Evolutionary conservation across 37 sponge, comb jelly and placozoan genomes (phyloP).

Genomic region (Haliclona indistincta): DNA sequence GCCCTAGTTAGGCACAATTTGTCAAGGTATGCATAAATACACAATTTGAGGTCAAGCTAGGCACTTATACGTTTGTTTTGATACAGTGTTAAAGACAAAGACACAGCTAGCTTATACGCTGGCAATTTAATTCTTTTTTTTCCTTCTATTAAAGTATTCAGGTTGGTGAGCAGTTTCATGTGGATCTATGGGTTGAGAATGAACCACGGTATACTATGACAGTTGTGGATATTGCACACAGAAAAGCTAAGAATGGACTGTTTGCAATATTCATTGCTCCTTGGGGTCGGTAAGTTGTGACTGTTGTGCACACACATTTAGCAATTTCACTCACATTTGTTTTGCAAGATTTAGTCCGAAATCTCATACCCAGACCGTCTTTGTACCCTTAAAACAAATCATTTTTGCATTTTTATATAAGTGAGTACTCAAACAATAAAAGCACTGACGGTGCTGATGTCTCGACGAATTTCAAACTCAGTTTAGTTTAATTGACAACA

Average conservation of each 20-base stretch:
- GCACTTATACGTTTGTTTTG: not conserved
- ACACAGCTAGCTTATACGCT: too few relatives aligned
- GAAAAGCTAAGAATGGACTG: slow-evolving; percentile 51
- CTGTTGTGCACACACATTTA: not conserved
- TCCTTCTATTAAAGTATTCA: slow-evolving; percentile 37
- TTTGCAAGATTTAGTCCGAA: too few relatives aligned
- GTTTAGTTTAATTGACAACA: too few relatives aligned
- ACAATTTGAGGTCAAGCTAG: not conserved
- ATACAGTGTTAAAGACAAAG: too few relatives aligned
- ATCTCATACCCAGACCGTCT: too few relatives aligned
- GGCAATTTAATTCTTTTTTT: not conserved
- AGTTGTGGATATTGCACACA: slow-evolving; percentile 58
- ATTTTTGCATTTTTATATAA: too few relatives aligned
- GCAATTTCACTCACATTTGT: not conserved
- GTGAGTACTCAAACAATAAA: too few relatives aligned
- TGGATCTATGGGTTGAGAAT: slow-evolving; percentile 64
- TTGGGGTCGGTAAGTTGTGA: slow-evolving; percentile 70
- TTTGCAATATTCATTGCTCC: slow-evolving; percentile 92
- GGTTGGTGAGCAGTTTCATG: slow-evolving; percentile 31
- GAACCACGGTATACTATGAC: slow-evolving; percentile 71
- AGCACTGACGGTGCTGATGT: too few relatives aligned
- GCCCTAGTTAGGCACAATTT: slow-evolving; percentile 67
- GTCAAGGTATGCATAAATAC: slow-evolving; percentile 36
- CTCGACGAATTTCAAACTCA: too few relatives aligned
- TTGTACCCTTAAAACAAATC: too few relatives aligned